Evolutionary conservation across 2,888 invertebrate species (phyloP), one percentile per base, ranked within the genome.

Genomic region (Cremastinae sp.): DNA sequence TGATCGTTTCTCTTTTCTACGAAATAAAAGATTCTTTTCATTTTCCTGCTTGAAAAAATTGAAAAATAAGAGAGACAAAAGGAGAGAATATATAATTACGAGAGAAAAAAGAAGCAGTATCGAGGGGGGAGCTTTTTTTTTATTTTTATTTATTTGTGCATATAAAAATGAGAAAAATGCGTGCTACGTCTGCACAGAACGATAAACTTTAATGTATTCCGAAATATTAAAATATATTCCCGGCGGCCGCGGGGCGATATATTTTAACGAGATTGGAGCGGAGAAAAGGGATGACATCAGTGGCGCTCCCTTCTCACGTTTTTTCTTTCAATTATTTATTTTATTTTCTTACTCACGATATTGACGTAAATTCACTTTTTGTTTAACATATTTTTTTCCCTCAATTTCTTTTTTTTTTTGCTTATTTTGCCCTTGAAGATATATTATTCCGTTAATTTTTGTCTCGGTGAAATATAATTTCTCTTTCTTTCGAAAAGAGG

Each of bases 211-310:
- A 88, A 89, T 89, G 87, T 89, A 89, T 89, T 88, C 88, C 87
- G 86, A 89, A 89, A 88, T 89, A 89, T 89, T 89, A 88, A 89
- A 89, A 88, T 89, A 89, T 88, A 88, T 89, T 89, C 89, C 81
- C 84, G 84, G 83, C 28, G 2, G 28, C 28, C 28, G 28, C 84
- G 86, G 84, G 79, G 79, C 73, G 82, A 86, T 86, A 89, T 88
- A 87, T 87, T 86, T 88, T 88, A 87, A 86, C 88, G 87, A 87
- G 86, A 28, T 28, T 28, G 28, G 28, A 28, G 81, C 84, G 47
- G 54, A 56, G 72, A 62, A 71, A 53, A 38, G n/a, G 1, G 10
- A 41, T 41, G 41, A 41, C 41, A 12, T 12, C 45, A 14, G 45
- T 28, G 34, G 10, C 14, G 10, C 14, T 47, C 16, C 62, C 7